Evolutionary conservation across 2,113 vertebrate genomes (phyloP).

Genomic region (Quiscalus mexicanus): DNA sequence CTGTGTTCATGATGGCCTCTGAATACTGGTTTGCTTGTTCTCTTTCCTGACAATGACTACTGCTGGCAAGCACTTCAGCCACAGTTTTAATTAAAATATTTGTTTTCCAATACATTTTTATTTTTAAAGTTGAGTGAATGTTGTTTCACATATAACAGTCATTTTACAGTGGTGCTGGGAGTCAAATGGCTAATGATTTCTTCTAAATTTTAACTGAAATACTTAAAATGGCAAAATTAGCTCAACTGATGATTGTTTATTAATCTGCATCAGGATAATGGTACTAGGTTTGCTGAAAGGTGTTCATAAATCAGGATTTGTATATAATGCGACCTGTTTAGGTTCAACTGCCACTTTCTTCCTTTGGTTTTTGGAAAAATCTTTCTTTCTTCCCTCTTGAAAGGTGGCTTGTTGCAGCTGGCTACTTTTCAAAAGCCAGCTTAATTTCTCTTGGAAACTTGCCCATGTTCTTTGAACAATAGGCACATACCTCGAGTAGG

Average conservation of each 20-base stretch:
- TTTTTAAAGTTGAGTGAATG: background rate
- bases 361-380: conserved; percentile 49
- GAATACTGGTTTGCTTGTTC: background rate
- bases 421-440: conserved; percentile 16
- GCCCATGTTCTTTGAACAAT: background rate
- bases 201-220: background rate
- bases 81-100: conserved; percentile 47
- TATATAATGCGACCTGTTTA: conserved; percentile 22
- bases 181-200: background rate
- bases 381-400: conserved; percentile 4
- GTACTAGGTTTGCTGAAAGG: conserved; percentile 29
- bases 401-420: conserved; percentile 55
- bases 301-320: background rate
- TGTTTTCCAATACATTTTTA: conserved; percentile 70
- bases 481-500: background rate
- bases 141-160: background rate
- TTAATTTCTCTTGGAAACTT: background rate
- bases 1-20: background rate
- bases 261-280: background rate
- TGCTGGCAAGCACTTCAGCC: background rate
- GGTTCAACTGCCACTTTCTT: conserved; percentile 46
- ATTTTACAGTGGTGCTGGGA: conserved; percentile 22
- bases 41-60: background rate
- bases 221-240: background rate
- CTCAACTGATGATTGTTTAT: background rate